Evolutionary conservation across 2,113 vertebrate species (phyloP).

Genomic region (Theristicus caerulescens): DNA sequence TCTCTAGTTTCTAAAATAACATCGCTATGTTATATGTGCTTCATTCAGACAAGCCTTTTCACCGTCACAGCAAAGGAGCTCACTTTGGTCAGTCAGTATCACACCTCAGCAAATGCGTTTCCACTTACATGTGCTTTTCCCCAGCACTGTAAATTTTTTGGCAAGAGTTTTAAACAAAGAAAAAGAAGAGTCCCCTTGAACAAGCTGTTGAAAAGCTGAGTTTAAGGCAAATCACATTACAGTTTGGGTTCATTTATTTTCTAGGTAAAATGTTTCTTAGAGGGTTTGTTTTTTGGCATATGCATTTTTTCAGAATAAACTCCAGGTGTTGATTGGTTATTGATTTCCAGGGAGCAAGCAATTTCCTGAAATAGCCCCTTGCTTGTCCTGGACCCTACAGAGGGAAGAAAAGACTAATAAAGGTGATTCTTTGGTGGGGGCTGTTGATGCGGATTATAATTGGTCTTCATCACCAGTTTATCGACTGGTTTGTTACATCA

Average conservation of each 20-base stretch:
- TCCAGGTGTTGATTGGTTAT: conserved; percentile 45
- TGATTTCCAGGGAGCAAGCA: conserved; percentile 24
- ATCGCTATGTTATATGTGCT: not conserved
- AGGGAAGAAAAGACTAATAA: not conserved
- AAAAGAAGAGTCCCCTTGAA: not conserved
- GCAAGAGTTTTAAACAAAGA: not conserved
- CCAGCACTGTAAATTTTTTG: not conserved
- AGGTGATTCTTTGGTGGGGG: not conserved
- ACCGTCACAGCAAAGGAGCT: not conserved
- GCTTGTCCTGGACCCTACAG: not conserved
- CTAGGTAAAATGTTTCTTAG: conserved; percentile 28
- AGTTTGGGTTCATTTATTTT: not conserved
- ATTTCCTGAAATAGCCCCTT: not conserved
- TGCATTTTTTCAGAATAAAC: not conserved
- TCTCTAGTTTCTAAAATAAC: not conserved
- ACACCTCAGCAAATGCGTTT: not conserved
- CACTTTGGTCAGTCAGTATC: not conserved
- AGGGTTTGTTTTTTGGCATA: not conserved
- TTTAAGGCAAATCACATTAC: not conserved
- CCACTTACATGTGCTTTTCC: not conserved
- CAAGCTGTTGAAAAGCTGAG: not conserved
- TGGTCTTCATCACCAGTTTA: conserved; percentile 48
- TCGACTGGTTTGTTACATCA: conserved; percentile 46
- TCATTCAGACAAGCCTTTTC: not conserved
- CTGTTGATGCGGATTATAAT: not conserved